These are phyloP conservation scores for Trialeurodes vaporariorum DNA, from an alignment of 1,140 invertebrate species.

Conservation along the genomic window DNA sequence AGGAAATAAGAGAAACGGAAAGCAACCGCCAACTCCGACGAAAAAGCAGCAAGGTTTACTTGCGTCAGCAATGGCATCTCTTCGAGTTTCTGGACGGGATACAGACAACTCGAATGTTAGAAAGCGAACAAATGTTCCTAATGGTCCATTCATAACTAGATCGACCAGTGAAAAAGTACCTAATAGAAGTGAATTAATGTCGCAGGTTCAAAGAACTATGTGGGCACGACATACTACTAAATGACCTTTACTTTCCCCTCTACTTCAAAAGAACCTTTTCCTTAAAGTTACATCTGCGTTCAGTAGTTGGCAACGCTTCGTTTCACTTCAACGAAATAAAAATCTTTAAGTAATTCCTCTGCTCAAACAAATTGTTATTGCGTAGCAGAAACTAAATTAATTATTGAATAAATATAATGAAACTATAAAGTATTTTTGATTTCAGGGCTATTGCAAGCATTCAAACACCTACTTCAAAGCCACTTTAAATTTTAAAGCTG, in stretches of 20 bases:
- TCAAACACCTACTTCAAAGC: no score
- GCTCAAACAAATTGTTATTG: no score
- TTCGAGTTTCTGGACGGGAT: conserved; percentile 7
- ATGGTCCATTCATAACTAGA: conserved; percentile 51
- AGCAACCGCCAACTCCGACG: neutral
- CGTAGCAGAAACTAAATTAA: no score
- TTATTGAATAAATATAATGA: no score
- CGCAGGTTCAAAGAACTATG: conserved; percentile 60
- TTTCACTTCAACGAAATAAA: conserved; percentile 1
- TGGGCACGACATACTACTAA: conserved; percentile 81
- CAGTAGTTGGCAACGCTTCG: neutral
- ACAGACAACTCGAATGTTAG: conserved; percentile 3
- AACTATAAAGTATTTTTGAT: no score
- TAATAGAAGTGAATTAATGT: conserved; percentile 67
- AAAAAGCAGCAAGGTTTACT: conserved; percentile 12
- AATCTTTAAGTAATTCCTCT: conserved; percentile 4
- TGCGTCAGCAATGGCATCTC: conserved; percentile 19
- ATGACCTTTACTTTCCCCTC: conserved; percentile 31
- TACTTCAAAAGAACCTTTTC: neutral
- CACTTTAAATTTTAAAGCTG: no score
- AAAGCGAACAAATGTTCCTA: conserved; percentile 10
- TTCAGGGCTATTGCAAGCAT: no score
- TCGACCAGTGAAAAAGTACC: conserved; percentile 74
- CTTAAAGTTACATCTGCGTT: conserved; percentile 5
- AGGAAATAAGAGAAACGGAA: conserved; percentile 18